These are phyloP conservation scores for Okamejei kenojei DNA, from an alignment of 2,797 vertebrate species.

Conservation along the genomic window DNA sequence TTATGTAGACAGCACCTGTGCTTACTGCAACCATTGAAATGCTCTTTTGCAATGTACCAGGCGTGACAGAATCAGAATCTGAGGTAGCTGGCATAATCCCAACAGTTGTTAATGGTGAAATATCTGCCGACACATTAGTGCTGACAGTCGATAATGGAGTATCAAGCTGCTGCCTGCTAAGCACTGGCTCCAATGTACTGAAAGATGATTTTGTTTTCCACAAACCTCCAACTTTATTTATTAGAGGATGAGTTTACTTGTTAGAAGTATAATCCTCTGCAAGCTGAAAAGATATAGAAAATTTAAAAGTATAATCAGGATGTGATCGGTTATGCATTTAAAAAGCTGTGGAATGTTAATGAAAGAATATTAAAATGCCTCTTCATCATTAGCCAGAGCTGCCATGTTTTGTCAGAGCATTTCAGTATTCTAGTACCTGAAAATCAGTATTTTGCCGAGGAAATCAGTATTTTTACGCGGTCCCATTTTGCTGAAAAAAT, in stretches of 20 bases:
- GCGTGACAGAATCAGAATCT: conserved; percentile 41
- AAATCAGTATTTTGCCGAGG: no score
- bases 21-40: conserved; percentile 46
- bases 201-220: conserved; percentile 57
- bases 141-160: conserved; percentile 50
- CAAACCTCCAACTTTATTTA: conserved; percentile 62
- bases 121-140: conserved; percentile 47
- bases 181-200: conserved; percentile 52
- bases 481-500: no score
- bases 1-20: conserved; percentile 46
- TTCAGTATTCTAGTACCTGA: no score
- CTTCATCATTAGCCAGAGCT: background rate
- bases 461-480: no score
- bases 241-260: conserved; percentile 65
- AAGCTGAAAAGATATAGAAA: conserved; percentile 37
- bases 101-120: conserved; percentile 43
- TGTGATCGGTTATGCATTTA: background rate
- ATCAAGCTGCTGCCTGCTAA: conserved; percentile 55
- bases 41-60: conserved; percentile 52
- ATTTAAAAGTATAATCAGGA: background rate
- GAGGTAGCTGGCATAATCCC: background rate
- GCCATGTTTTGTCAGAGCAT: no score
- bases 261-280: conserved; percentile 55
- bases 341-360: background rate
- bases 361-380: background rate